These are phyloP conservation scores for Exephanes ischioxanthus DNA, from an alignment of 2,888 invertebrate species.

Conservation along the genomic window DNA sequence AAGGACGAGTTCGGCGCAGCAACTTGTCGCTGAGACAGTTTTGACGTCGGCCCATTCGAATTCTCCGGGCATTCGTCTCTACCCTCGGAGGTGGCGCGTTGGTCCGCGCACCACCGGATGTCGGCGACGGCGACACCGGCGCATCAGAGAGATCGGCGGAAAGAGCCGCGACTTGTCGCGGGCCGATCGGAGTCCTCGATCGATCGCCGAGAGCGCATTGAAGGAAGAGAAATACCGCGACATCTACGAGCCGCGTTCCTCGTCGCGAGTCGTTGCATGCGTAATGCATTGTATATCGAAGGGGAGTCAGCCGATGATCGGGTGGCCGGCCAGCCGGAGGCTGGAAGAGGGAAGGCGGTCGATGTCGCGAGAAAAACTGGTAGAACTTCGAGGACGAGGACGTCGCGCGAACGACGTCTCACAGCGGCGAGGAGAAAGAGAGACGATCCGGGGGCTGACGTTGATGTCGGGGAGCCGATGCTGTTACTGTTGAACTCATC, in stretches of 20 bases:
- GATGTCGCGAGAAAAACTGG: conserved; percentile 73
- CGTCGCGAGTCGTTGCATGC: conserved; percentile 70
- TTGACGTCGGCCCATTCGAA: too few relatives aligned
- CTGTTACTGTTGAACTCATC: conserved; percentile 30
- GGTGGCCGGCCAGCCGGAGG: conserved; percentile 60
- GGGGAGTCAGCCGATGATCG: conserved; percentile 60
- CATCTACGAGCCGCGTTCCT: conserved; percentile 29
- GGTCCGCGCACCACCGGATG: too few relatives aligned
- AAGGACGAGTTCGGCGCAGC: too few relatives aligned
- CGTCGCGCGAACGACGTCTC: conserved; percentile 53
- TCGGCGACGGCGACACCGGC: too few relatives aligned
- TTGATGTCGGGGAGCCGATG: conserved; percentile 38
- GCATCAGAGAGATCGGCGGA: too few relatives aligned
- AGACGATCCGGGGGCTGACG: conserved; percentile 39
- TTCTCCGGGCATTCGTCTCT: too few relatives aligned
- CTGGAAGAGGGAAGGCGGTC: conserved; percentile 38
- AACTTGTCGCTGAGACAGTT: too few relatives aligned
- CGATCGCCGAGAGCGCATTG: too few relatives aligned
- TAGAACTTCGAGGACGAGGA: conserved; percentile 70
- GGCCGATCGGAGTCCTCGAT: too few relatives aligned
- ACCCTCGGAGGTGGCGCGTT: too few relatives aligned
- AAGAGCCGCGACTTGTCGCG: too few relatives aligned
- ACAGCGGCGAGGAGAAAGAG: conserved; percentile 22
- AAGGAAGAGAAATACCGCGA: neutral
- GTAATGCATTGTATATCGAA: conserved; percentile 74